Base-by-base conservation (phyloP, 1,140 invertebrate species). In the Coptotermes formosanus region DNA sequence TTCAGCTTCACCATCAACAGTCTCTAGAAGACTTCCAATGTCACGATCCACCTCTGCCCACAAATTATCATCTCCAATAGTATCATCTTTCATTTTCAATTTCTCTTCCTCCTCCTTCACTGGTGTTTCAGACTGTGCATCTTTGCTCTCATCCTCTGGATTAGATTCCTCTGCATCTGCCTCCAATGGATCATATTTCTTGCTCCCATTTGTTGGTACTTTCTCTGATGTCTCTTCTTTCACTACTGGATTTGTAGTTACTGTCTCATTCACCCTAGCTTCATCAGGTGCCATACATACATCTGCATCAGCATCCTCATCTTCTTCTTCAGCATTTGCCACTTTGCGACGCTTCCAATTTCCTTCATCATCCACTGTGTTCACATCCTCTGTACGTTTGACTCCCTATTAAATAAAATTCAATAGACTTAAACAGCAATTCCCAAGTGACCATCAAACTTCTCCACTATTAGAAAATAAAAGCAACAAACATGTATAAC, bases 321-420 rank as follows among this genome's bases (percentile, higher is more conserved):
- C 87, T 23, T 90, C 89, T 16, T 90, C 90, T 44, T 91, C 90
- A n/a, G 87, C 88, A 38, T 88, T 88, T 82, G 89, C 90, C 81
- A 82, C 55, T 84, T 86, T 86, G 21, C 87, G 82, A 45, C 86
- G 59, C 83, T 88, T 88, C 87, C 87, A 86, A 30, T 87, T 87
- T 38, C 87, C 87, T 64, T 86, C 85, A 8, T 92, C 91, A 82
- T 90, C 90, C 38, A 90, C 89, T 25, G 89, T 89, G 55, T 91
- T 90, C 1, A 89, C 89, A 9, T 59, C 83, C 25, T 87, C 90
- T 89, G 82, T 89, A 87, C 85, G 90, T 90, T 32, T 91, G 89
- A 3, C n/a, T 8, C 25, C 64, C 64, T 75, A 30, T 75, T 88
- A 88, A 6, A 88, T 85, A 14, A 88, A 87, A 81, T 89, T 89